Percentiles rank a stretch among this genome's conserved stretches.
Evolutionary conservation across 2,888 invertebrate genomes (phyloP).

Genomic region (Apamea epomidion): DNA sequence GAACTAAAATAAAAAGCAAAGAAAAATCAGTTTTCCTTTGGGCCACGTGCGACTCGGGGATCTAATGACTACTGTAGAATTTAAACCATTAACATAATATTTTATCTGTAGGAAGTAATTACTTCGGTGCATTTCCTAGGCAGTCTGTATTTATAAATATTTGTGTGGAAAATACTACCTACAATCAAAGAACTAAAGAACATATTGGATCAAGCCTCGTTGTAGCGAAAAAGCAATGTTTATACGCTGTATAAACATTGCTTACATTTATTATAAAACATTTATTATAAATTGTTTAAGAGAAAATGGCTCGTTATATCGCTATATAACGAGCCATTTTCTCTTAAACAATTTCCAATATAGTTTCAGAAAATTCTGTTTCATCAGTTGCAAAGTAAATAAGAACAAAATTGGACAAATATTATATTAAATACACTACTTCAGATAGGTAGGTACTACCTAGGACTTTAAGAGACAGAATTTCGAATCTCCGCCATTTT

Average conservation of each 20-base stretch:
- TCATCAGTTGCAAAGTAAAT: constrained; percentile 26
- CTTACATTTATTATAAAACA: no score
- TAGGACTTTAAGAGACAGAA: constrained; percentile 2
- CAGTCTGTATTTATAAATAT: background rate
- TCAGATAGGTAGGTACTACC: background rate
- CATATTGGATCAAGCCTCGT: constrained; percentile 1
- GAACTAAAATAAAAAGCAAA: no score
- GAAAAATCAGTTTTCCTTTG: no score
- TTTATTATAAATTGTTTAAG: no score
- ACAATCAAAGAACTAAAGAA: background rate
- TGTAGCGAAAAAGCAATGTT: constrained; percentile 14
- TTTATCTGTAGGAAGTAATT: background rate
- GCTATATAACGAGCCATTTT: constrained; percentile 8
- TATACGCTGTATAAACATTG: no score
- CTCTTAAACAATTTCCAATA: constrained; percentile 30
- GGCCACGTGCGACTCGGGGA: background rate
- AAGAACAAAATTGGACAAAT: constrained; percentile 22
- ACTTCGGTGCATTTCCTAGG: background rate
- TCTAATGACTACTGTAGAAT: background rate
- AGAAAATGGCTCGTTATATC: no score
- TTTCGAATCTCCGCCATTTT: background rate
- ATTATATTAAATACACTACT: constrained; percentile 12
- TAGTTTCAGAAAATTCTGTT: constrained; percentile 32
- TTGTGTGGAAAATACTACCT: background rate
- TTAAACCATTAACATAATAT: background rate